phyloP scores from a whole-genome alignment of 2,797 vertebrate genomes.

The Antrozous pallidus region DNA sequence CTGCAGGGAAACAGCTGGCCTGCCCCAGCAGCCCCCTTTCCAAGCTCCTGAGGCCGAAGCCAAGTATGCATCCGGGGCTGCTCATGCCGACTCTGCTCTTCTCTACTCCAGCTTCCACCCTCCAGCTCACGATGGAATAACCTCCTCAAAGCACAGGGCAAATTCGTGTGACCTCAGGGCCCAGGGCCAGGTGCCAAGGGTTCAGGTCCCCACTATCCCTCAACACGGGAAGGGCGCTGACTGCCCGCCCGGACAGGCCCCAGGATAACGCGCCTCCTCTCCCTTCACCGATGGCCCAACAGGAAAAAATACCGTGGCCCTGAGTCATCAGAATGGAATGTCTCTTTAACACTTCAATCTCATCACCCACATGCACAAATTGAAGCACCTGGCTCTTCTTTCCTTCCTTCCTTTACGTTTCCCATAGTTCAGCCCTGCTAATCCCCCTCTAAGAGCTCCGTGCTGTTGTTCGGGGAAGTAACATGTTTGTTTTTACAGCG shows the following conservation, averaged over 20 bases:
- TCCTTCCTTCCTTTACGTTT: constrained; percentile 19
- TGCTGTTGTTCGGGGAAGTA: constrained; percentile 18
- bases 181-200: not conserved
- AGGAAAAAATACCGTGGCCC: constrained; percentile 49
- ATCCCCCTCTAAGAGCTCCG: constrained; percentile 39
- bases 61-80: not conserved
- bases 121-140: not conserved
- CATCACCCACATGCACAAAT: not conserved
- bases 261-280: not conserved
- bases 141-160: not conserved
- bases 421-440: not conserved
- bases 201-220: constrained; percentile 18
- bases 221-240: constrained; percentile 36
- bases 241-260: not conserved
- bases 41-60: constrained; percentile 28
- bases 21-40: not conserved
- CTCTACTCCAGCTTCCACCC: rapidly evolving
- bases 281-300: constrained; percentile 18
- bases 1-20: not conserved
- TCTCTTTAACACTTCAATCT: not conserved
- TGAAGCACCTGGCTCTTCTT: constrained; percentile 56
- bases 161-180: constrained; percentile 27
- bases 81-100: not conserved
- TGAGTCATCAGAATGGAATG: constrained; percentile 52
- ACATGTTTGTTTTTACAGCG: constrained; percentile 63